Percentiles rank a stretch among this genome's conserved stretches.
Evolutionary conservation across 2,888 invertebrate species (phyloP).

Genomic region (Vanessa cardui): DNA sequence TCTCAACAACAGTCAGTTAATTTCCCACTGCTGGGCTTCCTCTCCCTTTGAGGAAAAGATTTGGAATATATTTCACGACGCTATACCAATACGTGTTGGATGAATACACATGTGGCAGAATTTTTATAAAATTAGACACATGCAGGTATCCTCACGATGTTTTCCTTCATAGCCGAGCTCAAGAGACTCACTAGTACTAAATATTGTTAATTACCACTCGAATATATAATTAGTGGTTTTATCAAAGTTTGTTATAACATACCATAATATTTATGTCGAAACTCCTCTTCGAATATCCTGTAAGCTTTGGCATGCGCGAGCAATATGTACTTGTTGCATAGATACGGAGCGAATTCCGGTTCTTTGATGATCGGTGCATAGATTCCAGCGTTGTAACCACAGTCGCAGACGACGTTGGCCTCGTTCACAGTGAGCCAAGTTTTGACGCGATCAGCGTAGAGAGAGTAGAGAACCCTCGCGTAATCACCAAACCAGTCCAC

Average conservation of each 20-base stretch:
- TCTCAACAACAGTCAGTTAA: too few relatives aligned
- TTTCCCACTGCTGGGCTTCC: too few relatives aligned
- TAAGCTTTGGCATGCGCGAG: constrained; percentile 84
- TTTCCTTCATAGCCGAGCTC: too few relatives aligned
- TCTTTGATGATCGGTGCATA: constrained; percentile 58
- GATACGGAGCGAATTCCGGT: constrained; percentile 73
- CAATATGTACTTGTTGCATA: constrained; percentile 80
- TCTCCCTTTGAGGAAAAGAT: too few relatives aligned
- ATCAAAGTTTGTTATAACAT: constrained; percentile 21
- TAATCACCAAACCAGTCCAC: constrained; percentile 84
- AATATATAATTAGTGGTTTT: too few relatives aligned
- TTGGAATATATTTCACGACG: too few relatives aligned
- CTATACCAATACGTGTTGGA: too few relatives aligned
- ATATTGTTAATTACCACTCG: too few relatives aligned
- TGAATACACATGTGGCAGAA: too few relatives aligned
- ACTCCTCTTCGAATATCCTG: constrained; percentile 79
- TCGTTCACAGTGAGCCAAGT: constrained; percentile 90
- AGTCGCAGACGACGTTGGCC: constrained; percentile 72
- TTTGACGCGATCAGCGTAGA: constrained; percentile 84
- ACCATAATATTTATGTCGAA: constrained; percentile 71
- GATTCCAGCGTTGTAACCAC: constrained; percentile 56
- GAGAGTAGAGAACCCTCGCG: constrained; percentile 78
- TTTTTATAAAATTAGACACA: too few relatives aligned
- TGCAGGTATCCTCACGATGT: too few relatives aligned
- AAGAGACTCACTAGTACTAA: too few relatives aligned